Evolutionary conservation across 2,797 vertebrate genomes (phyloP).

Genomic region (Odontamblyopus rebecca): DNA sequence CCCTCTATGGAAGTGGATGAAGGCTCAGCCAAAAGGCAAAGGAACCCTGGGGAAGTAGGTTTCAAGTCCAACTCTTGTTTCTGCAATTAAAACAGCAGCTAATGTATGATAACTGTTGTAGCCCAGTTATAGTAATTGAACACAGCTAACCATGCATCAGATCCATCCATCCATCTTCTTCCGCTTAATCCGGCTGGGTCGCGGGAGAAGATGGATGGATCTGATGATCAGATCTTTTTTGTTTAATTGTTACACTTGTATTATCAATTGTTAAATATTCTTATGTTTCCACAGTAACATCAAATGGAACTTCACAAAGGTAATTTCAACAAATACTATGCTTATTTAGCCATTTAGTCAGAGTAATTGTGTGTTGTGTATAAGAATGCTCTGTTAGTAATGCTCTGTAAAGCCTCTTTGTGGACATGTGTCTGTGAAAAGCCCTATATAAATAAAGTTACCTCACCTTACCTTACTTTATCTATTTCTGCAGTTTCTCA

Average conservation of each 20-base stretch:
- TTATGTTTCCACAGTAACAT: constrained; percentile 73
- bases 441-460: too few species aligned
- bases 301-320: constrained; percentile 99
- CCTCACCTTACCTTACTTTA: too few species aligned
- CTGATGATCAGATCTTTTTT: too few species aligned
- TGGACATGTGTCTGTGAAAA: too few species aligned
- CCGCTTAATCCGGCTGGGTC: too few species aligned
- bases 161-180: too few species aligned
- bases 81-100: background rate
- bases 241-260: too few species aligned
- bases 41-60: constrained; percentile 87
- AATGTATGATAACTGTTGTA: background rate
- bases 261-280: background rate
- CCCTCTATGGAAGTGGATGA: constrained; percentile 98
- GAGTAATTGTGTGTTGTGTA: background rate
- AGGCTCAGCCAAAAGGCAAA: constrained; percentile 89
- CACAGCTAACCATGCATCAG: background rate
- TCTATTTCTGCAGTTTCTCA: constrained; percentile 85
- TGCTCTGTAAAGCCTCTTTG: too few species aligned
- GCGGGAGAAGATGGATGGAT: too few species aligned
- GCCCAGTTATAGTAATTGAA: background rate
- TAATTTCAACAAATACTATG: constrained; percentile 50
- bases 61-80: background rate
- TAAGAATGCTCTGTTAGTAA: too few species aligned
- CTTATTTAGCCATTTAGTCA: background rate